Base-by-base conservation (phyloP, 2,888 invertebrate genomes). In the Hanleya hanleyi region DNA sequence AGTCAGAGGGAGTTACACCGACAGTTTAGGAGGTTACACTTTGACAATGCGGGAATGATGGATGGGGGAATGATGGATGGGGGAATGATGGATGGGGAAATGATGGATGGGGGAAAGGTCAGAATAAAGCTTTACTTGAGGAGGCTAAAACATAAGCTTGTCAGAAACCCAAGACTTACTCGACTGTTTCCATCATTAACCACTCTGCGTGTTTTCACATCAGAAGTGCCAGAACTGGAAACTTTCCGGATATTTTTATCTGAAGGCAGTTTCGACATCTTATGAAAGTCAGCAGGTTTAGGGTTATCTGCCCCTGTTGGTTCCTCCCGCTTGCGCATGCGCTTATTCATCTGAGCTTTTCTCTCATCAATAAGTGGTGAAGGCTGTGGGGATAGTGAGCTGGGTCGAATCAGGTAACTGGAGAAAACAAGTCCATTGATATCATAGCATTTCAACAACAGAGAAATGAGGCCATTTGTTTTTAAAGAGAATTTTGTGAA, bases 381-480 rank as follows among this genome's bases (percentile, higher is more conserved):
- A 1, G 89, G 87, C 70, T 89, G 84, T 0, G 88, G 88, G 7
- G 89, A 90, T 32, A 98, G 97, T 15, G 98, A 97, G 88, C 97
- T 97, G 0, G 98, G 98, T 15, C 97, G 94, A 49, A 98, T 96
- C 88, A 97, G 92, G 86, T 97, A 96, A 90, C 96, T 96, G 92
- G 7, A 15, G 91, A 75, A 73, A 74, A 69, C 49, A 32, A 9
- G 26, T 5, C n/a, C n/a, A n/a, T n/a, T n/a, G n/a, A n/a, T n/a
- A n/a, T n/a, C n/a, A n/a, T n/a, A n/a, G n/a, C n/a, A n/a, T n/a
- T n/a, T n/a, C n/a, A n/a, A n/a, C n/a, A n/a, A n/a, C n/a, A n/a
- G n/a, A n/a, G n/a, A n/a, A n/a, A n/a, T n/a, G n/a, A n/a, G n/a
- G n/a, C n/a, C n/a, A n/a, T n/a, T n/a, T n/a, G n/a, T n/a, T n/a